Conservation (phyloP, 2,888 invertebrate species). For the Hydropsyche betteni region DNA sequence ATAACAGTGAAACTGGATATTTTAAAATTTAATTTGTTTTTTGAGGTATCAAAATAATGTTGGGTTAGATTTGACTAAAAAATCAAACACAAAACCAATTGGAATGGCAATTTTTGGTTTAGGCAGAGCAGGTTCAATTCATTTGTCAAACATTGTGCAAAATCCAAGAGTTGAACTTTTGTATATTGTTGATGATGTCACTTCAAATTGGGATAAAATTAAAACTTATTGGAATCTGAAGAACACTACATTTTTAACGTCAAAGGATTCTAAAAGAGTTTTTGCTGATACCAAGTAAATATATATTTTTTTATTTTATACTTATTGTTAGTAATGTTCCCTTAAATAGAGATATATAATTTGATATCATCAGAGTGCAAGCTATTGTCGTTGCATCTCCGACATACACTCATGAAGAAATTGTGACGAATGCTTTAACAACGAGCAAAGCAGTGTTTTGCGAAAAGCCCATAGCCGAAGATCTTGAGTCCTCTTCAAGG, state of each 20-base stretch:
- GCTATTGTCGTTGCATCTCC: conserved; percentile 69
- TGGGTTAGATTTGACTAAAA: conserved; percentile 55
- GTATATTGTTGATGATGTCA: conserved; percentile 68
- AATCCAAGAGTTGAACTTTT: conserved; percentile 64
- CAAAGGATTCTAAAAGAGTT: conserved; percentile 62
- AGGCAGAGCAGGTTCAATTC: conserved; percentile 71
- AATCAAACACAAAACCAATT: conserved; percentile 55
- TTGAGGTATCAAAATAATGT: conserved; percentile 61
- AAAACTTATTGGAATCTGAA: conserved; percentile 64
- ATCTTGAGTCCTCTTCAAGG: conserved; percentile 62
- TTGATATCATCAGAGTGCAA: conserved; percentile 58
- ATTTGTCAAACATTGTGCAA: conserved; percentile 62
- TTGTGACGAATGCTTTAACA: conserved; percentile 65
- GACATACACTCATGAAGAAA: conserved; percentile 68
- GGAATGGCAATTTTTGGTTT: conserved; percentile 68
- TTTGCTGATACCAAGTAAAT: conserved; percentile 66
- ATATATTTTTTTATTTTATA: background rate
- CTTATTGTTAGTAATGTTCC: background rate
- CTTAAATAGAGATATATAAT: conserved; percentile 62
- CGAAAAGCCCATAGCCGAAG: conserved; percentile 74
- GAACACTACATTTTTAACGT: conserved; percentile 61
- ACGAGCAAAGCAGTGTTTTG: conserved; percentile 73
- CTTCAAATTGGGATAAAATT: conserved; percentile 60
- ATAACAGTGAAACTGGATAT: background rate
- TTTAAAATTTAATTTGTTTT: background rate